Conservation (phyloP, 2,797 vertebrate species). For the Macropodus opercularis region DNA sequence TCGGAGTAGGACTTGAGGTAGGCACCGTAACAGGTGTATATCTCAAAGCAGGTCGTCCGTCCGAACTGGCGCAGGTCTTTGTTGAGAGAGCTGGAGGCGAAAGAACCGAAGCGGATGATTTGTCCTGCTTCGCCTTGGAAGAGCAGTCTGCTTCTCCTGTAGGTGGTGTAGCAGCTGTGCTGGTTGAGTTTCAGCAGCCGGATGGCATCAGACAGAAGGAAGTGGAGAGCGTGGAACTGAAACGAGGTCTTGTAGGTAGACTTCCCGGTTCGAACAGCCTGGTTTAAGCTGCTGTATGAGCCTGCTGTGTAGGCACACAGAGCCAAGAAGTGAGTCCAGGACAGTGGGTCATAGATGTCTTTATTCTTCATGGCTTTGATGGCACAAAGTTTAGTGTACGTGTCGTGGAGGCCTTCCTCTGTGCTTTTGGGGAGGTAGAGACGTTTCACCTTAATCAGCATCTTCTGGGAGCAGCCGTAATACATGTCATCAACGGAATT, state of each 20-base stretch:
- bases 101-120: constrained; percentile 47
- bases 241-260: constrained; percentile 28
- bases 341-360: constrained; percentile 28
- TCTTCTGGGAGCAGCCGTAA: constrained; percentile 38
- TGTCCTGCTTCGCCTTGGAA: constrained; percentile 37
- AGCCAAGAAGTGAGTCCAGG: constrained; percentile 40
- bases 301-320: constrained; percentile 50
- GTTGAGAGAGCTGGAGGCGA: constrained; percentile 55
- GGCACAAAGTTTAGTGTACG: constrained; percentile 26
- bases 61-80: constrained; percentile 43
- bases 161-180: constrained; percentile 30
- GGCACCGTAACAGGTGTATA: constrained; percentile 41
- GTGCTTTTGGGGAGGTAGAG: constrained; percentile 26
- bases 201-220: constrained; percentile 49
- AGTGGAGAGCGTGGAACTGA: constrained; percentile 46
- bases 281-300: constrained; percentile 26
- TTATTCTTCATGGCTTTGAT: constrained; percentile 19
- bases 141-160: constrained; percentile 38
- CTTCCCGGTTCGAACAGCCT: constrained; percentile 26
- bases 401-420: constrained; percentile 10
- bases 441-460: constrained; percentile 50
- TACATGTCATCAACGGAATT: constrained; percentile 58
- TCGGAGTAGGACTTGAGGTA: constrained; percentile 53
- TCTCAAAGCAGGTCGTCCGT: constrained; percentile 45
- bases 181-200: constrained; percentile 47